Evolutionary conservation across 2,113 vertebrate genomes (phyloP).

Genomic region (Heterochromis multidens): DNA sequence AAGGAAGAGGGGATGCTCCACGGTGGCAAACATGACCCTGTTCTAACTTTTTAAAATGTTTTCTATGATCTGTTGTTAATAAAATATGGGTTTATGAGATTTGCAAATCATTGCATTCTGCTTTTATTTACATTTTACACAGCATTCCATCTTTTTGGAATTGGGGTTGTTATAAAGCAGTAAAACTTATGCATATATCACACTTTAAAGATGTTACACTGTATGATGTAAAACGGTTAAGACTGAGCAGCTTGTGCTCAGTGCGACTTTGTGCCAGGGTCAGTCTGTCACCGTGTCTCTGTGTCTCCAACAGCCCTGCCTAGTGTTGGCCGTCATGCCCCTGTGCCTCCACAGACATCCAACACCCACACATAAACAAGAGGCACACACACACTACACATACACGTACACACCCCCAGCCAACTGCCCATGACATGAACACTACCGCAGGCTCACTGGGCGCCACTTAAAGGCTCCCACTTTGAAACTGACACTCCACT

Average conservation of each 20-base stretch:
- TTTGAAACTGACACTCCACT: conserved; percentile 71
- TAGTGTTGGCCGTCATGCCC: conserved; percentile 51
- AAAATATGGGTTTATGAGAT: neutral
- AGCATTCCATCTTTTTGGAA: neutral
- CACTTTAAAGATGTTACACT: neutral
- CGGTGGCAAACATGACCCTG: neutral
- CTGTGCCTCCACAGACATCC: conserved; percentile 44
- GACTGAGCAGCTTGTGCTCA: neutral
- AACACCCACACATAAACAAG: conserved; percentile 28
- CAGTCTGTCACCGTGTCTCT: conserved; percentile 38
- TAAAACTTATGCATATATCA: neutral
- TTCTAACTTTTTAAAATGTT: too few species aligned
- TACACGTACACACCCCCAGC: conserved; percentile 37
- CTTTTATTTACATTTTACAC: neutral
- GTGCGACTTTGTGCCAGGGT: conserved; percentile 42
- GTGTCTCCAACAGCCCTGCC: conserved; percentile 41
- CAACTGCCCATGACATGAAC: conserved; percentile 67
- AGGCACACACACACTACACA: conserved; percentile 16
- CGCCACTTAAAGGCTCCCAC: conserved; percentile 67
- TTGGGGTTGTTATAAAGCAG: neutral
- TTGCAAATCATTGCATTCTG: neutral
- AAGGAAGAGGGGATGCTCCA: neutral
- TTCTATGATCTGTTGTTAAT: too few species aligned
- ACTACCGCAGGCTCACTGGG: conserved; percentile 60
- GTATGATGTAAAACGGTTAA: neutral